Percentiles rank a stretch among this genome's conserved stretches.
Evolutionary conservation across 1,140 invertebrate species (phyloP).

Genomic region (Paraescarpia echinospica): DNA sequence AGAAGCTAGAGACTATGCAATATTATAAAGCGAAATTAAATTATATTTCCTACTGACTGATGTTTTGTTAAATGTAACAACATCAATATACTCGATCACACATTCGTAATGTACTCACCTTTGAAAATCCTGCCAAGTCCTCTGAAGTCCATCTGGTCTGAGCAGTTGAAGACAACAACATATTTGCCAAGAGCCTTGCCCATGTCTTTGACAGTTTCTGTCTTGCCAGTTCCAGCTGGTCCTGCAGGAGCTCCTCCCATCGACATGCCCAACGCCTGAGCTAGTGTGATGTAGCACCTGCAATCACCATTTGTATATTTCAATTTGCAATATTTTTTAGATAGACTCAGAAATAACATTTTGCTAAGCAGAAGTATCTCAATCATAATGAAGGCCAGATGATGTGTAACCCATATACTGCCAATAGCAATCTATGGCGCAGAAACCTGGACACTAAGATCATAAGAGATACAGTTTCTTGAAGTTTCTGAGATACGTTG

Average conservation of each 20-base stretch:
- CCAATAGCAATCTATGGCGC: too few relatives aligned
- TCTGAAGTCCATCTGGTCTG: slow-evolving; percentile 98
- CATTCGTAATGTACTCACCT: slow-evolving; percentile 43
- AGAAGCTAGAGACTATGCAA: too few relatives aligned
- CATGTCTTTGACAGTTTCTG: slow-evolving; percentile 97
- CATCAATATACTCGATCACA: background rate
- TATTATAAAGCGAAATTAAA: too few relatives aligned
- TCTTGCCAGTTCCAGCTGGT: slow-evolving; percentile 94
- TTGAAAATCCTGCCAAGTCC: slow-evolving; percentile 88
- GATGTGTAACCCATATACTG: too few relatives aligned
- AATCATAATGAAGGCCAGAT: too few relatives aligned
- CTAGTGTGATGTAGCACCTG: slow-evolving; percentile 92
- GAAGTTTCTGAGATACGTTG: too few relatives aligned
- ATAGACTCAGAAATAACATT: too few relatives aligned
- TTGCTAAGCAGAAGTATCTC: too few relatives aligned
- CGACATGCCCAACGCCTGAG: slow-evolving; percentile 92
- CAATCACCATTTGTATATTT: background rate
- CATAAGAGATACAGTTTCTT: too few relatives aligned
- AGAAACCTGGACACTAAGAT: too few relatives aligned
- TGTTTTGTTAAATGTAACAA: background rate
- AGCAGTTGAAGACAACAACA: slow-evolving; percentile 97
- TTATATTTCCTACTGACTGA: too few relatives aligned
- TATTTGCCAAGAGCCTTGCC: slow-evolving; percentile 96
- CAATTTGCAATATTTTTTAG: too few relatives aligned
- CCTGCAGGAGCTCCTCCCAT: slow-evolving; percentile 96